Evolutionary conservation across 2,113 vertebrate species (phyloP), one percentile per base, ranked within the genome.

Genomic region (Mus pahari): DNA sequence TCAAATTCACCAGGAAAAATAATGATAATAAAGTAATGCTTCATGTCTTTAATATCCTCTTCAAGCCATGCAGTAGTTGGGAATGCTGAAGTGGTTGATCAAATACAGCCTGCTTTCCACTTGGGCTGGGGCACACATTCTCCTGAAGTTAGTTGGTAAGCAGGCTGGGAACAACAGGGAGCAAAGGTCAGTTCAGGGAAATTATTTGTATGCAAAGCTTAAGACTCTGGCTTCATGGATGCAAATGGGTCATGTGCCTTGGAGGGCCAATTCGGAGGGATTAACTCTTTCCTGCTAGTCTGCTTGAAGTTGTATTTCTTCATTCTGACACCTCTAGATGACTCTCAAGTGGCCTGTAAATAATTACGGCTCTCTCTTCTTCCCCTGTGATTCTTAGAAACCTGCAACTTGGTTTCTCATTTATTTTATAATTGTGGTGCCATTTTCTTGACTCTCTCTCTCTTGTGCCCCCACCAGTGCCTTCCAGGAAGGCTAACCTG

Each of bases 331-430:
- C 66, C 96, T 97, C 94, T 68, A 89, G 84, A 92, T 79, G n/a
- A 87, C 74, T 93, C 87, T 92, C 53, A 36, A 86, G 58, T 90
- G 70, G 87, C 81, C 88, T 84, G 42, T 79, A 92, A 97, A 88
- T 92, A 81, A 68, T 95, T 36, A 83, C 24, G 48, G 0, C 90
- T 68, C n/a, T 88, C 87, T 33, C 17, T 36, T 93, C 55, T 91
- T 87, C 84, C 33, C 88, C 58, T 71, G 42, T 92, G 50, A 92
- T 89, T 89, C 92, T 79, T 89, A 1, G 71, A 89, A 86, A 91
- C 70, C 81, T 13, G 39, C 60, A 45, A 10, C 50, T 89, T 95
- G 58, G n/a, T 83, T 96, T 87, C 82, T 91, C 3, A 6, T 75
- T 87, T 71, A 3, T 78, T 90, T 60, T 48, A 79, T 81, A 7